Evolutionary conservation across 92 coral and sea anemone species (phyloP).

Genomic region (Phymanthus crucifer): DNA sequence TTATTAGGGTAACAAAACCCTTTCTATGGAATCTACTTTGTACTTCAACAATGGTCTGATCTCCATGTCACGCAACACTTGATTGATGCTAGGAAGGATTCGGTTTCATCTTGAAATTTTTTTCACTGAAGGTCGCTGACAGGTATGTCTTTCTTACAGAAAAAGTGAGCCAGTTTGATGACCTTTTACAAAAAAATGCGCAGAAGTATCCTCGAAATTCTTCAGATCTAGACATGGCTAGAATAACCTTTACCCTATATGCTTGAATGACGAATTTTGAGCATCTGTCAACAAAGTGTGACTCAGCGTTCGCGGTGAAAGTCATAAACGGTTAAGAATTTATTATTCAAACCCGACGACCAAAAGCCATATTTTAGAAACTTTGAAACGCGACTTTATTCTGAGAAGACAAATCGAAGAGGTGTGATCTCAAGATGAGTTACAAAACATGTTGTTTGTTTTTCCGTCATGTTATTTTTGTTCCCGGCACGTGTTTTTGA

Average conservation of each 20-base stretch:
- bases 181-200: background rate
- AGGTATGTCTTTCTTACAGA: background rate
- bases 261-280: background rate
- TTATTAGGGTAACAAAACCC: constrained; percentile 19
- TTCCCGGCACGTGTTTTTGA: background rate
- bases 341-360: background rate
- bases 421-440: background rate
- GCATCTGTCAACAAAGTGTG: background rate
- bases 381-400: background rate
- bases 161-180: background rate
- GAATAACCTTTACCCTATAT: background rate
- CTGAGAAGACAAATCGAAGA: background rate
- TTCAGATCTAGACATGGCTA: background rate
- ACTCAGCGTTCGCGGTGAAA: background rate
- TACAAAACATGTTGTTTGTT: background rate
- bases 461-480: background rate
- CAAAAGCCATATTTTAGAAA: background rate
- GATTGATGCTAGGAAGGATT: background rate
- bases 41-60: background rate
- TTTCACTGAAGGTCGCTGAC: background rate
- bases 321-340: background rate
- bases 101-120: background rate
- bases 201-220: background rate
- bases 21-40: background rate
- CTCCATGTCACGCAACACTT: background rate